Conservation (phyloP, 2,797 vertebrate genomes). For the Lepilemur ruficaudatus region DNA sequence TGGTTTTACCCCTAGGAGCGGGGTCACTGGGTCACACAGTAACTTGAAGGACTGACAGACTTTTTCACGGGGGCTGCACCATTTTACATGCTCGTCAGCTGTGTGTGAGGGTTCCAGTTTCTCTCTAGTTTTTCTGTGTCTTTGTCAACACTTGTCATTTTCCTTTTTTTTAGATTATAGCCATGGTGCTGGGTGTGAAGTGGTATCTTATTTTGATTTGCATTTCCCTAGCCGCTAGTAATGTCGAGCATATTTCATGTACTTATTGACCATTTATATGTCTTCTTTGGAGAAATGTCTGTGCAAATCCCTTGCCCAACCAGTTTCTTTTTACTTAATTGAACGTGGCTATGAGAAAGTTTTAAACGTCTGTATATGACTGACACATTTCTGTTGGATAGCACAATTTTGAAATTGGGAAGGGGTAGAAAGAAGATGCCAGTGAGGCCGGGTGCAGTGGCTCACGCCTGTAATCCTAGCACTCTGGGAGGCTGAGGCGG, state of each 20-base stretch:
- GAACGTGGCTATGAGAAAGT: neutral
- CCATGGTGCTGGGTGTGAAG: neutral
- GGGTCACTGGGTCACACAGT: neutral
- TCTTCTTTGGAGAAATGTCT: neutral
- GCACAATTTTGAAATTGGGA: neutral
- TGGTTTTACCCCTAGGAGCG: neutral
- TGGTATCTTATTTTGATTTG: neutral
- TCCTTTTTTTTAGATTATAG: neutral
- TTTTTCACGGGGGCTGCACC: neutral
- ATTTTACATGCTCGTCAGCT: neutral
- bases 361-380: fast-evolving
- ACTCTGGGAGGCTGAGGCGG: too few relatives aligned
- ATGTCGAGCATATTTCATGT: neutral
- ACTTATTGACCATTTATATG: neutral
- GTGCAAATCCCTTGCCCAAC: neutral
- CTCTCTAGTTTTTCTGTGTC: neutral
- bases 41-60: too few relatives aligned
- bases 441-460: too few relatives aligned
- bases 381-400: neutral
- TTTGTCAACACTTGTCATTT: neutral
- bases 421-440: neutral
- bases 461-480: too few relatives aligned
- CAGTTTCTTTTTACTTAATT: neutral
- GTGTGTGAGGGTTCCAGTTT: neutral
- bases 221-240: neutral